A percentile compares a stretch with the other conserved stretches of the same genome.
Evolutionary conservation across 2,888 invertebrate species (phyloP).

Genomic region (Mellilla xanthometata): DNA sequence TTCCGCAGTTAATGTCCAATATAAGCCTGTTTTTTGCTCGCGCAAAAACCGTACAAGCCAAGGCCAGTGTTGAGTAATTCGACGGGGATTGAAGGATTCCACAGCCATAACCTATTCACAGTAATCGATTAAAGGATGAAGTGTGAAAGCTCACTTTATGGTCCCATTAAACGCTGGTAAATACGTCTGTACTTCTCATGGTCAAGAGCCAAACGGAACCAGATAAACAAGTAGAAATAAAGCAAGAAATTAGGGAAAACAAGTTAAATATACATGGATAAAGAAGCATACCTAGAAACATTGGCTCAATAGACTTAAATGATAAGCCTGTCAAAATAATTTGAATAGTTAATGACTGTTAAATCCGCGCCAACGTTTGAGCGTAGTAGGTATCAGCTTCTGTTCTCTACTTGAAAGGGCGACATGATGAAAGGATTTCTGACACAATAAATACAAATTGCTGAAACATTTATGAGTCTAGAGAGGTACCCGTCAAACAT

Average conservation of each 20-base stretch:
- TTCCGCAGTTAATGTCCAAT: constrained; percentile 22
- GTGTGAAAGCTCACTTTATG: constrained; percentile 25
- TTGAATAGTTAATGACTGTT: too few species aligned
- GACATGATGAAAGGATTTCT: background rate
- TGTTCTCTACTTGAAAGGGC: background rate
- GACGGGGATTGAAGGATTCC: constrained; percentile 21
- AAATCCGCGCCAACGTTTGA: too few species aligned
- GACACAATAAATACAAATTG: constrained; percentile 8
- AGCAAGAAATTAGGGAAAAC: too few species aligned
- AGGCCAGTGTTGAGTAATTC: constrained; percentile 18
- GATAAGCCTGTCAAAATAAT: too few species aligned
- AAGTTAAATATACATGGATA: too few species aligned
- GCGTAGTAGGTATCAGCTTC: too few species aligned
- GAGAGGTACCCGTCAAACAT: constrained; percentile 5
- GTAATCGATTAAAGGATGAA: constrained; percentile 29
- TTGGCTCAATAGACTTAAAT: too few species aligned
- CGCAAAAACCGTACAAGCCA: constrained; percentile 24
- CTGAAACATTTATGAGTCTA: constrained; percentile 10
- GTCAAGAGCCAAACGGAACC: too few species aligned
- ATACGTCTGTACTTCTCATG: constrained; percentile 1
- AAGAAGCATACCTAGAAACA: too few species aligned
- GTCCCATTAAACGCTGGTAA: constrained; percentile 14
- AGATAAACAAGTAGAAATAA: too few species aligned
- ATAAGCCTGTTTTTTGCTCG: constrained; percentile 21
- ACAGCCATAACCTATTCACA: constrained; percentile 19